These are phyloP conservation scores for Ceratina australensis DNA, from an alignment of 1,140 invertebrate genomes.

Conservation along the genomic window DNA sequence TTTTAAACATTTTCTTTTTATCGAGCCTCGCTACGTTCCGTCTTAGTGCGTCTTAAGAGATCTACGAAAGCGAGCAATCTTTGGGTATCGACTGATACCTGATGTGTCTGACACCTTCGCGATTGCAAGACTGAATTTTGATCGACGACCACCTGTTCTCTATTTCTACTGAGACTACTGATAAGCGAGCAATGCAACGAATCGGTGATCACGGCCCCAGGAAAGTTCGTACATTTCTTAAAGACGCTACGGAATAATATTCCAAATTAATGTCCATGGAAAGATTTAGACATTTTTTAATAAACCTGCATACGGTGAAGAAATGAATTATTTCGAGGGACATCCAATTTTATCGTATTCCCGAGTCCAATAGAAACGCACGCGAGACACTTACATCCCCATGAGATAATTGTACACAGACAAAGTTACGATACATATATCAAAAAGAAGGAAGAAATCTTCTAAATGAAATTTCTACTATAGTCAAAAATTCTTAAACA, in stretches of 20 bases:
- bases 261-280: not conserved
- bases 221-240: slow-evolving; percentile 39
- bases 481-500: no score
- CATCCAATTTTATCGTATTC: not conserved
- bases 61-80: slow-evolving; percentile 31
- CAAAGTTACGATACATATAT: no score
- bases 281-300: not conserved
- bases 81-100: slow-evolving; percentile 33
- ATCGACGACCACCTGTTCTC: slow-evolving; percentile 2
- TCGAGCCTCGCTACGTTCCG: slow-evolving; percentile 7
- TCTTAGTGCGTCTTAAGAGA: slow-evolving; percentile 34
- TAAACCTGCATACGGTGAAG: not conserved
- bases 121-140: slow-evolving; percentile 15
- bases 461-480: no score
- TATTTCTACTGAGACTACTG: not conserved
- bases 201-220: no score
- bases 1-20: slow-evolving; percentile 13
- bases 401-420: no score
- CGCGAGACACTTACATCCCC: not conserved
- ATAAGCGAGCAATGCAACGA: not conserved
- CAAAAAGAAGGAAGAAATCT: no score
- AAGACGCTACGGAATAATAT: slow-evolving; percentile 31
- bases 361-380: no score
- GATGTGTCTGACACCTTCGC: not conserved
- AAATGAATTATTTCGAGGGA: not conserved